Evolutionary conservation across 2,113 vertebrate species (phyloP).

Genomic region (Eurystomus gularis): DNA sequence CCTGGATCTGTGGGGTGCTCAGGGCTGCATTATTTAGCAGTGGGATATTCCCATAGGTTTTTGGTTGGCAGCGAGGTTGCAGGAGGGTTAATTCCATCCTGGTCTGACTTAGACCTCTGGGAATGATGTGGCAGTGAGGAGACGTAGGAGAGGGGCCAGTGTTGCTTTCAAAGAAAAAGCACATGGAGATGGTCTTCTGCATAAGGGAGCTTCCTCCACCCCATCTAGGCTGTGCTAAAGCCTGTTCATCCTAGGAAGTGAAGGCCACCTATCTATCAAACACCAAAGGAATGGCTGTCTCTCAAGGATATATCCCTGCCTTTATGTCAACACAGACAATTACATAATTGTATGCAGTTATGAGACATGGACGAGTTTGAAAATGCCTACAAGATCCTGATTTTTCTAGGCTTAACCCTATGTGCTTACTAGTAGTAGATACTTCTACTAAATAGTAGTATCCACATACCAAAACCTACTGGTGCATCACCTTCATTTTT

Average conservation of each 20-base stretch:
- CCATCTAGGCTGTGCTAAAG: neutral
- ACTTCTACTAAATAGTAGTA: neutral
- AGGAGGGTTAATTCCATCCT: neutral
- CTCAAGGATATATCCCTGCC: neutral
- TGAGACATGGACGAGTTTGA: neutral
- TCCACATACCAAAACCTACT: neutral
- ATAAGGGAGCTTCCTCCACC: neutral
- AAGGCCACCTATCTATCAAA: neutral
- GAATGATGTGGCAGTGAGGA: neutral
- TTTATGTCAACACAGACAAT: neutral
- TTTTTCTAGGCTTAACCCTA: neutral
- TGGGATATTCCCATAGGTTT: neutral
- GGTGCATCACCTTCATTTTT: neutral
- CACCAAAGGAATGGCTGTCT: neutral
- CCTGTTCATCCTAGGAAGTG: rapidly evolving
- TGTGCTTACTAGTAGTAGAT: neutral
- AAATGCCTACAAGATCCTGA: neutral
- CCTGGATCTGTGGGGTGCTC: neutral
- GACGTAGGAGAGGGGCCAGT: neutral
- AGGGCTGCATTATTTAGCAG: neutral
- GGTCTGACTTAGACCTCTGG: neutral
- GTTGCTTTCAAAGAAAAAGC: neutral
- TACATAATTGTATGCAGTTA: neutral
- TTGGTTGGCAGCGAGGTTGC: neutral
- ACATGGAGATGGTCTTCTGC: neutral